Conservation (phyloP, 2,797 vertebrate genomes). For the Sylvilagus floridanus region DNA sequence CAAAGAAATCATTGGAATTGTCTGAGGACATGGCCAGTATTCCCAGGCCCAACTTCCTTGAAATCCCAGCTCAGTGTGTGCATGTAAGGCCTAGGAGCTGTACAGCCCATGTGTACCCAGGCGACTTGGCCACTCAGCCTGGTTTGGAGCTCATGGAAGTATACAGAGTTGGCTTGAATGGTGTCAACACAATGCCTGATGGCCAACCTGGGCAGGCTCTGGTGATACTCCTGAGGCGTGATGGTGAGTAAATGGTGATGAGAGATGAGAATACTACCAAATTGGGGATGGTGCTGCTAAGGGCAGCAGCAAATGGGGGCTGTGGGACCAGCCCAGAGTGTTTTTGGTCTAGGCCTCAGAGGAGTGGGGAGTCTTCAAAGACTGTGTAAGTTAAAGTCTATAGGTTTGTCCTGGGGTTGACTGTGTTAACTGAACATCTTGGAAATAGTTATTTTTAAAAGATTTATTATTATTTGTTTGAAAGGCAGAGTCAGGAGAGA, state of each 20-base stretch:
- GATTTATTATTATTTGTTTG: no score
- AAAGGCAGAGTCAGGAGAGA: no score
- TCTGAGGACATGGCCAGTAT: not conserved
- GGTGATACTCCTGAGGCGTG: no score
- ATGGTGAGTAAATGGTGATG: no score
- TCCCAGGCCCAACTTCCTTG: not conserved
- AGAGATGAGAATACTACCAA: not conserved
- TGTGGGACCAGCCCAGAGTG: not conserved
- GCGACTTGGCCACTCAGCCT: not conserved
- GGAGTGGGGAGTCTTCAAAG: not conserved
- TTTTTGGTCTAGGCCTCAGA: not conserved
- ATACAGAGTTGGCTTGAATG: accelerated
- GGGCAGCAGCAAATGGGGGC: accelerated
- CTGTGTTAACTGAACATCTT: not conserved
- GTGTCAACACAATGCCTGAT: not conserved
- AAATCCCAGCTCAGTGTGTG: not conserved
- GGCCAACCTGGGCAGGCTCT: accelerated
- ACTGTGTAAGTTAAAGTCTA: not conserved
- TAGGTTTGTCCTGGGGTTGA: not conserved
- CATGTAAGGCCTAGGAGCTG: not conserved
- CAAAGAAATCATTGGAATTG: not conserved
- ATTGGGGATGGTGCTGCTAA: accelerated
- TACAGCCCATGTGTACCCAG: not conserved
- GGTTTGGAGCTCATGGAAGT: not conserved
- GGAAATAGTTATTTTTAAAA: not conserved